Evolutionary conservation across 2,888 invertebrate species (phyloP).

Genomic region (Pristionchus exspectatus): DNA sequence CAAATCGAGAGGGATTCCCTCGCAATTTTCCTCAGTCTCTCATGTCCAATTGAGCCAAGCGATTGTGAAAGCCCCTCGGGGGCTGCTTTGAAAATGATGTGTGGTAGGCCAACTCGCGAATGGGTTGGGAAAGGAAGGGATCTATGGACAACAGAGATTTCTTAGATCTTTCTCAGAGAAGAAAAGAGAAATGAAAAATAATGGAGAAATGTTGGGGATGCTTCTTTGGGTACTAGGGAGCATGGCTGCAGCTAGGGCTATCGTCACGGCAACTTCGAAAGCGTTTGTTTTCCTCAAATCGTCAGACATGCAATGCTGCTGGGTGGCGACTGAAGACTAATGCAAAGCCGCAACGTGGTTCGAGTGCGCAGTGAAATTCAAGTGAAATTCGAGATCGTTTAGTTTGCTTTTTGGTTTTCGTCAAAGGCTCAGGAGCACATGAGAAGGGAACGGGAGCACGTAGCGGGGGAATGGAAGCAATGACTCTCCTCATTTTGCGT

Average conservation of each 20-base stretch:
- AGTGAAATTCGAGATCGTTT: slow-evolving; percentile 10
- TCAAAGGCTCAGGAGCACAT: not conserved
- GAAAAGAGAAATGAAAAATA: too few species aligned
- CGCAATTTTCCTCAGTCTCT: not conserved
- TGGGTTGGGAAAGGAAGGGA: not conserved
- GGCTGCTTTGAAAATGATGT: slow-evolving; percentile 34
- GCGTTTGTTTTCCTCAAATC: too few species aligned
- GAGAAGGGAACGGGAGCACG: slow-evolving; percentile 27
- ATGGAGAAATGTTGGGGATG: too few species aligned
- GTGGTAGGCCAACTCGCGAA: not conserved
- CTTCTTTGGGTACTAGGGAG: too few species aligned
- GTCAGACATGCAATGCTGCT: not conserved
- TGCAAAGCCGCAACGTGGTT: not conserved
- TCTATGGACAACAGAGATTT: not conserved
- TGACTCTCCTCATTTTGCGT: too few species aligned
- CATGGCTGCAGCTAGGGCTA: too few species aligned
- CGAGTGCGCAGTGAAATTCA: not conserved
- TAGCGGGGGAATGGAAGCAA: not conserved
- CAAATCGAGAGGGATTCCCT: not conserved
- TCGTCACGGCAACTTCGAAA: too few species aligned
- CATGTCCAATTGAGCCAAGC: not conserved
- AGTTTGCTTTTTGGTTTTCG: slow-evolving; percentile 11
- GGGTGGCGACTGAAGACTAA: not conserved
- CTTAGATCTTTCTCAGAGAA: too few species aligned
- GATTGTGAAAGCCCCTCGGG: not conserved